Evolutionary conservation across 2,797 vertebrate genomes (phyloP), one percentile per base, ranked within the genome.

Genomic region (Lepus oiostolus): DNA sequence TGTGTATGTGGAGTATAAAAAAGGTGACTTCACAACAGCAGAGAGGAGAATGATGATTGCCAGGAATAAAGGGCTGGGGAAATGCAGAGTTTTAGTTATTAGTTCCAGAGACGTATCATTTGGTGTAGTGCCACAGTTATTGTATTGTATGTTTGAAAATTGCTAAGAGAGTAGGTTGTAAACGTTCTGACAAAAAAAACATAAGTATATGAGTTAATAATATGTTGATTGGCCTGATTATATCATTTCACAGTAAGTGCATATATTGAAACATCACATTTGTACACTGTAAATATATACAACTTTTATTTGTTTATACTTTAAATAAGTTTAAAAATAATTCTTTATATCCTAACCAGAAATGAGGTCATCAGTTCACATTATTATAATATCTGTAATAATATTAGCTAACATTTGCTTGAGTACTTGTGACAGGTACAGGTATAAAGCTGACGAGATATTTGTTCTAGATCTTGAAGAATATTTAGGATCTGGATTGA

Each of bases 321-420:
- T 54, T 32, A 74, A 14, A 26, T 72, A 77, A 79, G 71, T 54
- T 35, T 70, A 19, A 11, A n/a, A 21, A 58, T 7, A 90, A 21
- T 90, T 89, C 60, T 89, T 91, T 63, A 79, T 82, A 65, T 42
- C 5, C 74, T 88, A 52, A 72, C 42, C 76, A 87, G 77, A 95
- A 90, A 88, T 85, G 24, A 5, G 28, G 52, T 76, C 50, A 38
- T 85, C 60, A 82, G 9, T 67, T 94, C 17, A 75, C 10, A 19
- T 71, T 83, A 26, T 88, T 82, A 14, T 35, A 68, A 60, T 58
- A 42, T 13, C 35, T 68, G 0, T 82, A 30, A 88, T 47, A 60
- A 63, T 84, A 52, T 5, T 67, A 90, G 21, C 32, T 85, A 47
- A 58, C 6, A 54, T 63, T 76, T 85, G 77, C 30, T 28, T 58